These are phyloP conservation scores for Triops cancriformis DNA, from an alignment of 1,140 invertebrate genomes.

Conservation along the genomic window DNA sequence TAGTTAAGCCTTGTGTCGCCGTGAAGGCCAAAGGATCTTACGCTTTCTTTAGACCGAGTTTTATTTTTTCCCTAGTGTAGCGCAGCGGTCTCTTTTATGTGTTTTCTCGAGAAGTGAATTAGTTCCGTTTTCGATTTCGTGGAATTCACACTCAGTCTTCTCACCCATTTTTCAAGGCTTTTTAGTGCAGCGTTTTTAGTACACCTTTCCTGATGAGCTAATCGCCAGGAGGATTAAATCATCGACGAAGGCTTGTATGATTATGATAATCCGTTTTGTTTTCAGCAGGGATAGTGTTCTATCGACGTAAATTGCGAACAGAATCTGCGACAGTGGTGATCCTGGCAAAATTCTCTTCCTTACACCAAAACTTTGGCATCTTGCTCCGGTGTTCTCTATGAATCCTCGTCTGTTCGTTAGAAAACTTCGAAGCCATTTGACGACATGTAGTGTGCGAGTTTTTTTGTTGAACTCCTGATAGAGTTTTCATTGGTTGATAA, in stretches of 20 bases:
- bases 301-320: slow-evolving; percentile 2
- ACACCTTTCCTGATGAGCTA: not conserved
- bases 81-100: not conserved
- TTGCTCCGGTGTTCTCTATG: not conserved
- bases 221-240: not conserved
- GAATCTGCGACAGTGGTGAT: slow-evolving; percentile 1
- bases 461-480: not conserved
- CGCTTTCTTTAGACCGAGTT: not conserved
- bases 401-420: not conserved
- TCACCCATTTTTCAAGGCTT: not conserved
- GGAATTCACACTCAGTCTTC: not conserved
- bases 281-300: not conserved
- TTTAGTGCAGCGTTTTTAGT: slow-evolving; percentile 14
- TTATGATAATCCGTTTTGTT: not conserved
- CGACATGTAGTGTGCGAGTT: not conserved
- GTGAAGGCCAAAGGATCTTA: not conserved
- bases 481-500: not conserved
- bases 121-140: not conserved
- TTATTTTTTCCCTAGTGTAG: not conserved
- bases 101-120: slow-evolving; percentile 2
- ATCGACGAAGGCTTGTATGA: not conserved
- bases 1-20: not conserved
- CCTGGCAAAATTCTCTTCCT: not conserved
- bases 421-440: not conserved
- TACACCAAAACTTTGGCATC: not conserved